Base-by-base conservation (phyloP, 2,797 vertebrate genomes). In the Fratercula arctica region DNA sequence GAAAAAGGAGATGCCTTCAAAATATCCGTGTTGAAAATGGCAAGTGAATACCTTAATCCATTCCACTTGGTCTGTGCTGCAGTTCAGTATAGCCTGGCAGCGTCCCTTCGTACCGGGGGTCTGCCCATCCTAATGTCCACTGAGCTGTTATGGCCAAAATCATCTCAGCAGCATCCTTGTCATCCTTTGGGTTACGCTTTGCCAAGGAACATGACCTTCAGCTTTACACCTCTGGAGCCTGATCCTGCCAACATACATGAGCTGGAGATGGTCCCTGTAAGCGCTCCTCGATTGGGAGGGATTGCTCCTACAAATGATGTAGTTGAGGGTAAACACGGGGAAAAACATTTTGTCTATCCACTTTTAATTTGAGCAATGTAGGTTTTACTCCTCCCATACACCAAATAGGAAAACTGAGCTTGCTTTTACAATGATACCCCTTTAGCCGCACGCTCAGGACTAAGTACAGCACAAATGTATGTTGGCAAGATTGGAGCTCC, bases 91-190 rank as follows among this genome's bases (percentile, higher is more conserved):
- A 24, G 31, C 50, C 39, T 35, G 23, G 33, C 21, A 11, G 11
- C 1, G 0, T 9, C 29, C 8, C 12, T 56, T 53, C 14, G 16
- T 1, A 4, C 28, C 2, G 2, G 39, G 60, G 48, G 3, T 16
- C 28, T 75, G 69, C 51, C 69, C 15, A 5, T 26, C 70, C 60
- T n/a, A 24, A 48, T 23, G 54, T 5, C 37, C 66, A 17, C 78
- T n/a, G 29, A 85, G 45, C 45, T 45, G 20, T 7, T 25, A 18
- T 1, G 5, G 18, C 60, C 72, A 10, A 64, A 72, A 70, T 35
- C 29, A 20, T 21, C 61, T 54, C 61, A 57, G 63, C 75, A 83
- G 31, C 57, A 25, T 29, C 31, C 13, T 66, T 50, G 16, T 19
- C 1, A 1, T 24, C 43, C 6, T 24, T 59, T 39, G 53, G 60